Evolutionary conservation across 2,797 vertebrate species (phyloP).

Genomic region (Xiphophorus birchmanni): DNA sequence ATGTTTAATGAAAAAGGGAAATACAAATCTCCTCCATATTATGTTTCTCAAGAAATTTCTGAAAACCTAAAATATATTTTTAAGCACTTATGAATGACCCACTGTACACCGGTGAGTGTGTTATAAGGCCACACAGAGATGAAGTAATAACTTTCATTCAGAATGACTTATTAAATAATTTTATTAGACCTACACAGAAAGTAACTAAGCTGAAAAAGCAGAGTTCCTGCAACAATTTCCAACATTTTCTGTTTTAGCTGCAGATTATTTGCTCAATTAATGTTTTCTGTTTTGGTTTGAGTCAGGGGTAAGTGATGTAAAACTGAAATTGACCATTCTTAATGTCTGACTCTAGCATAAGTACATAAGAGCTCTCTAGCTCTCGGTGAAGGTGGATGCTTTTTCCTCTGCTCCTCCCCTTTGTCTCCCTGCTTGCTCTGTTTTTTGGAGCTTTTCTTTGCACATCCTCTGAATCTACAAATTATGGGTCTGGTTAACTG

Average conservation of each 20-base stretch:
- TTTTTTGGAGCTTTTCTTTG: too few species aligned
- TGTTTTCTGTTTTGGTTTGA: neutral
- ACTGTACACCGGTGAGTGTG: neutral
- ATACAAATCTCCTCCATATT: neutral
- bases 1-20: neutral
- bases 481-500: too few species aligned
- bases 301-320: neutral
- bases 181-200: neutral
- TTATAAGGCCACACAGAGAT: neutral
- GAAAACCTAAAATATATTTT: slow-evolving; percentile 1
- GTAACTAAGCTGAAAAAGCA: neutral
- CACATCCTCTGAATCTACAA: too few species aligned
- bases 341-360: neutral
- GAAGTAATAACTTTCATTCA: neutral
- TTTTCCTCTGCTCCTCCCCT: too few species aligned
- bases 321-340: neutral
- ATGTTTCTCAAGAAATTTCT: neutral
- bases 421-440: too few species aligned
- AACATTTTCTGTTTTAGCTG: neutral
- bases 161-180: neutral
- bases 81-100: neutral
- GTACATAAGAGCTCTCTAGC: too few species aligned
- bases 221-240: neutral
- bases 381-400: too few species aligned
- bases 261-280: neutral